Evolutionary conservation across 2,888 invertebrate genomes (phyloP), one percentile per base, ranked within the genome.

Genomic region (Lycocerus yunnanus): DNA sequence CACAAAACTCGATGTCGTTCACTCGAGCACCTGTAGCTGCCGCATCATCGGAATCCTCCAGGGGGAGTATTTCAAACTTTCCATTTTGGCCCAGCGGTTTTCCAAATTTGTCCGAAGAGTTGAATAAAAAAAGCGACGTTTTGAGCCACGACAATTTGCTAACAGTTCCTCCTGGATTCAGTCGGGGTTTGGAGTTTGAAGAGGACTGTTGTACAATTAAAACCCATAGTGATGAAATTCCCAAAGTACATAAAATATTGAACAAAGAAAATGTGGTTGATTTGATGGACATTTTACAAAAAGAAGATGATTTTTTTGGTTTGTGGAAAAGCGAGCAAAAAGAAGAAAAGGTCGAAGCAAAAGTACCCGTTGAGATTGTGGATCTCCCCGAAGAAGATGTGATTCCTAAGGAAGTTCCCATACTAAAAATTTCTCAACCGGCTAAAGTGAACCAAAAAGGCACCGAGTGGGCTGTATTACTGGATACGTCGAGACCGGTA

Each of bases 11-110:
- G 3, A 90, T 94, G 85, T 96, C 96, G 0, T 91, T 97, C 89
- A 90, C 90, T 58, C 89, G 97, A 80, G 92, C 94, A 16, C 96
- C 96, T 0, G n/a, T 43, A 6, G n/a, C 43, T 0, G 90, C 93
- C 59, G 91, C 93, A 9, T 90, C 93, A 3, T 88, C 89, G 60
- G 91, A 94, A 82, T 90, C 93, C 66, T 90, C 94, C 0, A 89
- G 92, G 81, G 97, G 97, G 14, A 93, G 92, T 69, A 91, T 93
- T 0, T 93, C 92, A 74, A 95, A 95, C 84, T 93, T 92, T 83
- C 96, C 96, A 0, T 97, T 97, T 85, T 92, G 95, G 90, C 97
- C 97, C 0, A 97, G 95, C 66, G 94, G 95, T 2, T 94, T 95
- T 84, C 88, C 89, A 16, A 86, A 88, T 76, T 88, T 88, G 24